Evolutionary conservation across 2,113 vertebrate genomes (phyloP).

Genomic region (Dissostichus mawsoni): DNA sequence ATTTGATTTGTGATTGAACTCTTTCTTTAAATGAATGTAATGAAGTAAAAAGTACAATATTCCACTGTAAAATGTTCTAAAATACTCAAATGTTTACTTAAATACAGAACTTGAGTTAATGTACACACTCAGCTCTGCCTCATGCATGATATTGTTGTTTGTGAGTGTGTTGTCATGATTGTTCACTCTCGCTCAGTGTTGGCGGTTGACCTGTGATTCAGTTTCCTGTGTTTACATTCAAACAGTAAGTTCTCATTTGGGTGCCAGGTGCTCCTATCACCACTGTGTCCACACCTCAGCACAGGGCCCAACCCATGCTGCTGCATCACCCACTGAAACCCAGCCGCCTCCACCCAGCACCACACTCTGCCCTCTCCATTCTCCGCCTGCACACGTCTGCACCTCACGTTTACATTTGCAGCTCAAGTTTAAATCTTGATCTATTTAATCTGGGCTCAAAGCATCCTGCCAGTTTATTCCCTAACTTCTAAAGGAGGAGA

Average conservation of each 20-base stretch:
- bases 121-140: background rate
- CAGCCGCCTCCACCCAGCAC: slow-evolving; percentile 48
- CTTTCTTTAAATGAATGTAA: too few species aligned
- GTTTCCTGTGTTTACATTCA: slow-evolving; percentile 53
- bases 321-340: slow-evolving; percentile 44
- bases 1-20: too few species aligned
- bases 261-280: slow-evolving; percentile 57
- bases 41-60: too few species aligned
- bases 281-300: slow-evolving; percentile 47
- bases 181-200: background rate
- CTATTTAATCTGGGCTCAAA: slow-evolving; percentile 1
- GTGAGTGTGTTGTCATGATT: background rate
- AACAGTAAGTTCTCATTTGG: slow-evolving; percentile 22
- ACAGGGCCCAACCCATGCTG: slow-evolving; percentile 45
- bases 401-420: background rate
- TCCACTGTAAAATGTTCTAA: too few species aligned
- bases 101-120: too few species aligned
- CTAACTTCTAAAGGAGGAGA: slow-evolving; percentile 19
- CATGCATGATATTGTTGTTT: background rate
- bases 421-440: background rate
- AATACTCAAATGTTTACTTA: too few species aligned
- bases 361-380: slow-evolving; percentile 27
- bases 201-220: slow-evolving; percentile 19
- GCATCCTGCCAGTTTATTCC: background rate
- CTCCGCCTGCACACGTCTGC: background rate